Percentiles rank a stretch among this genome's conserved stretches.
Evolutionary conservation across 2,797 vertebrate species (phyloP).

Genomic region (Hoplostethus atlanticus): DNA sequence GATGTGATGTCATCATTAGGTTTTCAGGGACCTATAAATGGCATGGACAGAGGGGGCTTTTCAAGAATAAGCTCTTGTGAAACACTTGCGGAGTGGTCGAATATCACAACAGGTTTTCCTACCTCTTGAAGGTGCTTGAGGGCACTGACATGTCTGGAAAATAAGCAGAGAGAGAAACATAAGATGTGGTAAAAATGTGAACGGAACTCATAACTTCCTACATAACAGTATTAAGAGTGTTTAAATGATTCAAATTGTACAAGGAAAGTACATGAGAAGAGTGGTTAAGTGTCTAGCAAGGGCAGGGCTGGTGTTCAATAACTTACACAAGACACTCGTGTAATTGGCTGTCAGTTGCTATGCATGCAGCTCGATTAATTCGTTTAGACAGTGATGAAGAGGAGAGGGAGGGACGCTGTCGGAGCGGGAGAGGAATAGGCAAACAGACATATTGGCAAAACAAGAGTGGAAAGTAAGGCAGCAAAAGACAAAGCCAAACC

Average conservation of each 20-base stretch:
- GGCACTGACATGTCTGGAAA: conserved; percentile 91
- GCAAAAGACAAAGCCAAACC: neutral
- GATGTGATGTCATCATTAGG: conserved; percentile 62
- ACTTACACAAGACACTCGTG: conserved; percentile 48
- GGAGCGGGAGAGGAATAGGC: neutral
- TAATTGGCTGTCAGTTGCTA: conserved; percentile 68
- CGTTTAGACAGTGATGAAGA: conserved; percentile 1
- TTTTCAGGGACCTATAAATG: conserved; percentile 52
- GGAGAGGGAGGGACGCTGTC: neutral
- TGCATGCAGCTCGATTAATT: conserved; percentile 48
- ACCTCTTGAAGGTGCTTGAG: conserved; percentile 91
- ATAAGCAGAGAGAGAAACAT: conserved; percentile 53
- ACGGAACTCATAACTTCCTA: conserved; percentile 28
- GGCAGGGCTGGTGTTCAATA: conserved; percentile 45
- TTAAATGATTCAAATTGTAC: conserved; percentile 52
- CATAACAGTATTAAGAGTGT: conserved; percentile 22
- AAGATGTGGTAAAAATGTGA: conserved; percentile 18
- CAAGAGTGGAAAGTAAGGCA: conserved; percentile 2
- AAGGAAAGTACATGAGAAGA: conserved; percentile 47
- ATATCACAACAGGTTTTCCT: conserved; percentile 41
- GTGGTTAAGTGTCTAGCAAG: conserved; percentile 52
- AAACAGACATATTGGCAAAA: neutral
- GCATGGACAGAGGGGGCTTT: conserved; percentile 26
- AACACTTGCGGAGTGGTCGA: neutral
- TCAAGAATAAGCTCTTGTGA: conserved; percentile 2